Evolutionary conservation across 2,888 invertebrate species (phyloP).

Genomic region (Amphimallon solstitiale): DNA sequence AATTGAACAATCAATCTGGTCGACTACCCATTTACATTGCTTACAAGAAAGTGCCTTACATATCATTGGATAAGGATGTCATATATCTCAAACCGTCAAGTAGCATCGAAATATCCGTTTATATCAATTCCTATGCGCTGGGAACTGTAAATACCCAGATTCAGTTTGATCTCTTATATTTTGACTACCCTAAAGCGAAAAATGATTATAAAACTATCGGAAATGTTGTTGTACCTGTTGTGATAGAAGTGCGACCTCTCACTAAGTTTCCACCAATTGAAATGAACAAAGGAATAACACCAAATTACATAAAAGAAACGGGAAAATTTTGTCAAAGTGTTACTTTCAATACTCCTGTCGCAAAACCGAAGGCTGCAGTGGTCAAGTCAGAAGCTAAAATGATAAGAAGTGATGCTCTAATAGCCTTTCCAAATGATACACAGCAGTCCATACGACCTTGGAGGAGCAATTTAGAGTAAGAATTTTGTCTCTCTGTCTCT

Average conservation of each 20-base stretch:
- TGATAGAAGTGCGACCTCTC: conserved; percentile 35
- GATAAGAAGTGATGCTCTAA: conserved; percentile 16
- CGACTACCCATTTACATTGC: conserved; percentile 60
- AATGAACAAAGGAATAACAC: conserved; percentile 57
- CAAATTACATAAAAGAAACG: conserved; percentile 55
- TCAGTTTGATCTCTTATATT: conserved; percentile 50
- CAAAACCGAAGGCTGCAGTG: conserved; percentile 49
- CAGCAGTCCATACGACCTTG: conserved; percentile 31
- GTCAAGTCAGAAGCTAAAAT: too few species aligned
- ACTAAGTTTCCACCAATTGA: conserved; percentile 46
- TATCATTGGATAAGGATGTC: conserved; percentile 49
- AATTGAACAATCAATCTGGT: conserved; percentile 64
- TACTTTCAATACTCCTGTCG: conserved; percentile 51
- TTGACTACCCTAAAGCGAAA: conserved; percentile 40
- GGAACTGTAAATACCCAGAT: conserved; percentile 48
- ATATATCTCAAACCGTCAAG: conserved; percentile 44
- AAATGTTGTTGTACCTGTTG: conserved; percentile 40
- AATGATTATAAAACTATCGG: conserved; percentile 43
- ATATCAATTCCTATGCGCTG: conserved; percentile 48
- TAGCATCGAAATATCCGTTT: conserved; percentile 45
- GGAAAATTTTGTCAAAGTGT: conserved; percentile 56
- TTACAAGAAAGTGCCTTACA: conserved; percentile 47
- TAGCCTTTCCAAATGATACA: conserved; percentile 37
- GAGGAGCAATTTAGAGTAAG: conserved; percentile 13
- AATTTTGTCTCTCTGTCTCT: too few species aligned